phyloP scores from a whole-genome alignment of 2,888 invertebrate species.

The Strigamia maritima region DNA sequence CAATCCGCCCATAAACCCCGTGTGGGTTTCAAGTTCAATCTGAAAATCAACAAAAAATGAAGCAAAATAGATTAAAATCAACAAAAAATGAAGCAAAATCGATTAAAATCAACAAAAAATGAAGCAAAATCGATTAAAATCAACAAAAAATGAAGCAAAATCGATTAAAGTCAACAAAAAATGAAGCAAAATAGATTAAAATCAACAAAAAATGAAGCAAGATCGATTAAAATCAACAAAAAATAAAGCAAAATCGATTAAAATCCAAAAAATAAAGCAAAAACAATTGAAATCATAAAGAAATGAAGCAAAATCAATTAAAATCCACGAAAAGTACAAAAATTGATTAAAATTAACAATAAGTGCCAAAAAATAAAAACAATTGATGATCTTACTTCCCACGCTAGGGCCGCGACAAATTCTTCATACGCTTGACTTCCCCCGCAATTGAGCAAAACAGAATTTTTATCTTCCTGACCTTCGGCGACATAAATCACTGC shows the following conservation, averaged over 20 bases:
- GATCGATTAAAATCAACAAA: too few relatives aligned
- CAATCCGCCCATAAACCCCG: constrained; percentile 60
- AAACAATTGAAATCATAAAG: constrained; percentile 35
- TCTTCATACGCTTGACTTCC: constrained; percentile 91
- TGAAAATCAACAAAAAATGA: constrained; percentile 46
- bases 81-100: not conserved
- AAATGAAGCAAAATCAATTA: not conserved
- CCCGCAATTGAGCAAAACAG: constrained; percentile 83
- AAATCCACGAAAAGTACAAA: not conserved
- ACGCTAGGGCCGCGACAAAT: constrained; percentile 60
- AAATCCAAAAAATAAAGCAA: too few relatives aligned
- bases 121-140: too few relatives aligned
- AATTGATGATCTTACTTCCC: constrained; percentile 63
- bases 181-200: not conserved
- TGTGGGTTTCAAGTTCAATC: constrained; percentile 89
- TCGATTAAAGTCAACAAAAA: constrained; percentile 34
- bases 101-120: too few relatives aligned
- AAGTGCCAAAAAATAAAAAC: not conserved
- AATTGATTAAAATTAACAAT: too few relatives aligned
- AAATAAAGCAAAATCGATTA: too few relatives aligned
- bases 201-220: not conserved
- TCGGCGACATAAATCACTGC: constrained; percentile 97
- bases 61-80: constrained; percentile 1
- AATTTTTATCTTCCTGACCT: constrained; percentile 94
- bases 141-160: too few relatives aligned